Evolutionary conservation across 2,113 vertebrate genomes (phyloP).

Genomic region (Alces alces): DNA sequence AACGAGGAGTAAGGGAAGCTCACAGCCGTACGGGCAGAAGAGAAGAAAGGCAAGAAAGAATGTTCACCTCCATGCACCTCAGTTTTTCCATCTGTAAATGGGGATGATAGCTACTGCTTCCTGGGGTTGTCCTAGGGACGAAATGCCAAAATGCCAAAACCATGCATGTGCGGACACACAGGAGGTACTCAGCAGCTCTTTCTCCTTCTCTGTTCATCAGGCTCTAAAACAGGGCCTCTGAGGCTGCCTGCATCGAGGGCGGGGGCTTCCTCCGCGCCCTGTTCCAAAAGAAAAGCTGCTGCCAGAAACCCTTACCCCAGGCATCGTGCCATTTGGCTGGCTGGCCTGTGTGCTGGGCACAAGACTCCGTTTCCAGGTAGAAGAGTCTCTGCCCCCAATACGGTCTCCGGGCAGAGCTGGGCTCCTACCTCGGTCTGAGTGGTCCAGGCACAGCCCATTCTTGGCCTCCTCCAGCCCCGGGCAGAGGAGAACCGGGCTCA

Average conservation of each 20-base stretch:
- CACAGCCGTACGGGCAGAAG: neutral
- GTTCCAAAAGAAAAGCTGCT: neutral
- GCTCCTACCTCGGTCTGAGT: neutral
- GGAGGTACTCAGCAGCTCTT: neutral
- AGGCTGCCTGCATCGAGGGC: too few relatives aligned
- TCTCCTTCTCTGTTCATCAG: neutral
- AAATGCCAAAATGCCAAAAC: neutral
- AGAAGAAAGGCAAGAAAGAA: neutral
- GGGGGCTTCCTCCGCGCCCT: neutral
- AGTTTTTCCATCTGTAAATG: neutral
- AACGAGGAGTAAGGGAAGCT: neutral
- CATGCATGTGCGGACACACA: neutral
- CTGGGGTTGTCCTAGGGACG: neutral
- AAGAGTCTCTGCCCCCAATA: neutral
- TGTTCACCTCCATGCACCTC: neutral
- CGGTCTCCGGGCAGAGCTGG: neutral
- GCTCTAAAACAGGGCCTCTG: neutral
- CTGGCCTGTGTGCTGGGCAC: neutral
- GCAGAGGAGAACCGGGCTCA: neutral
- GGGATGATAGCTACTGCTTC: neutral
- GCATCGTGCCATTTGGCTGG: neutral
- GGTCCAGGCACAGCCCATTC: neutral
- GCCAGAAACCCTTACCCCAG: neutral
- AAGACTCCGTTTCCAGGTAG: neutral
- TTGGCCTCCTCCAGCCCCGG: neutral